A percentile compares a stretch with the other conserved stretches of the same genome.
These are phyloP conservation scores for Gouania willdenowi DNA, from an alignment of 2,797 vertebrate genomes.

Conservation along the genomic window DNA sequence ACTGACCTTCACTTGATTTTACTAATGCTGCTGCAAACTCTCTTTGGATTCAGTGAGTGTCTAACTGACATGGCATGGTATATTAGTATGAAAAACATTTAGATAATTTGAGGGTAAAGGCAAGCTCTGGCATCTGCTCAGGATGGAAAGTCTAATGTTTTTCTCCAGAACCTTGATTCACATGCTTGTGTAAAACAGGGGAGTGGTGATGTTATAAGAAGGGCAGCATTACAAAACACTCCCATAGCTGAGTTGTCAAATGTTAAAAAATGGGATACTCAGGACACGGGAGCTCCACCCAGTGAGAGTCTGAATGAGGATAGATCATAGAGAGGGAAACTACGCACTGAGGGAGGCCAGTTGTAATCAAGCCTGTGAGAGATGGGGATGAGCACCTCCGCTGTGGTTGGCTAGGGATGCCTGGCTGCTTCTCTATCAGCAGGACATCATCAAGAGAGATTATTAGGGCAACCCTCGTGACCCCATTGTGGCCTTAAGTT, in stretches of 20 bases:
- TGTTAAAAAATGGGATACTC: conserved; percentile 60
- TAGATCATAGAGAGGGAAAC: conserved; percentile 42
- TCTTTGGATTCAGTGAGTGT: too few relatives aligned
- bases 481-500: conserved; percentile 68
- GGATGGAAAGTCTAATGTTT: too few relatives aligned
- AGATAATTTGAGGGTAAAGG: too few relatives aligned
- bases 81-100: conserved; percentile 4
- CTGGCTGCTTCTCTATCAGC: conserved; percentile 69
- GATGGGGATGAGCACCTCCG: conserved; percentile 55
- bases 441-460: conserved; percentile 74
- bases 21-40: conserved; percentile 66
- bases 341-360: conserved; percentile 57
- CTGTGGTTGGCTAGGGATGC: conserved; percentile 50
- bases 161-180: too few relatives aligned
- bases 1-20: conserved; percentile 73
- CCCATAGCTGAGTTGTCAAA: conserved; percentile 63
- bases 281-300: conserved; percentile 57
- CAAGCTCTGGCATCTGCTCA: too few relatives aligned
- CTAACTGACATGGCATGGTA: conserved; percentile 1
- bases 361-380: conserved; percentile 66
- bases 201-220: conserved; percentile 29
- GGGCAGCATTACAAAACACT: conserved; percentile 38
- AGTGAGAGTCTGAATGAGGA: conserved; percentile 54
- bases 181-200: conserved; percentile 25
- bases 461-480: conserved; percentile 69